Conservation (phyloP, 2,888 invertebrate genomes). For the Sisyra terminalis region DNA sequence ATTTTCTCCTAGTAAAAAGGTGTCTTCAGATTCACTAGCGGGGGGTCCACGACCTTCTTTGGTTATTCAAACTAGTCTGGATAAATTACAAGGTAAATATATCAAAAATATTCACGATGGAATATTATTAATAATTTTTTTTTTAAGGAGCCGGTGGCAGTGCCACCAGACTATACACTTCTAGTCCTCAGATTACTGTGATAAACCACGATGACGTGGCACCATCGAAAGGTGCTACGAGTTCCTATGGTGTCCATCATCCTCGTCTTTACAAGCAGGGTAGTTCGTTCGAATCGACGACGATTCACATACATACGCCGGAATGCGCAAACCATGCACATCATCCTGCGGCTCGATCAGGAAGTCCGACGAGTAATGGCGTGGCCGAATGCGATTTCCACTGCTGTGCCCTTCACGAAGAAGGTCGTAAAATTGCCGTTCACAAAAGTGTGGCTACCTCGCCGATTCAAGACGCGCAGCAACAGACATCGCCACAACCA, state of each 20-base stretch:
- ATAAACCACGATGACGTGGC: conserved; percentile 80
- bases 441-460: conserved; percentile 87
- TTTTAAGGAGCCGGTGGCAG: conserved; percentile 2
- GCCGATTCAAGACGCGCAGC: conserved; percentile 66
- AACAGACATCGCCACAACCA: conserved; percentile 47
- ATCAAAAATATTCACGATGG: neutral
- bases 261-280: conserved; percentile 15
- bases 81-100: conserved; percentile 33
- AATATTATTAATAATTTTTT: neutral
- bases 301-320: conserved; percentile 67
- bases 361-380: conserved; percentile 40
- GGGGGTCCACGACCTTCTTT: conserved; percentile 47
- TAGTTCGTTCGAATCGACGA: conserved; percentile 22
- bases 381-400: conserved; percentile 81
- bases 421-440: conserved; percentile 78
- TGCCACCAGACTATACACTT: conserved; percentile 17
- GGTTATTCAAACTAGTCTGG: conserved; percentile 60
- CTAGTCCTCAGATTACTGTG: conserved; percentile 80
- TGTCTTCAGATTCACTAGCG: conserved; percentile 27
- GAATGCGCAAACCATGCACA: conserved; percentile 59
- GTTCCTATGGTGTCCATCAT: conserved; percentile 19
- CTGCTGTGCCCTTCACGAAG: conserved; percentile 88
- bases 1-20: conserved; percentile 37
- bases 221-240: conserved; percentile 22
- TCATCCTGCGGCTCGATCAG: conserved; percentile 46